These are phyloP conservation scores for Eumaeus atala DNA, from an alignment of 1,140 invertebrate genomes.

Conservation along the genomic window DNA sequence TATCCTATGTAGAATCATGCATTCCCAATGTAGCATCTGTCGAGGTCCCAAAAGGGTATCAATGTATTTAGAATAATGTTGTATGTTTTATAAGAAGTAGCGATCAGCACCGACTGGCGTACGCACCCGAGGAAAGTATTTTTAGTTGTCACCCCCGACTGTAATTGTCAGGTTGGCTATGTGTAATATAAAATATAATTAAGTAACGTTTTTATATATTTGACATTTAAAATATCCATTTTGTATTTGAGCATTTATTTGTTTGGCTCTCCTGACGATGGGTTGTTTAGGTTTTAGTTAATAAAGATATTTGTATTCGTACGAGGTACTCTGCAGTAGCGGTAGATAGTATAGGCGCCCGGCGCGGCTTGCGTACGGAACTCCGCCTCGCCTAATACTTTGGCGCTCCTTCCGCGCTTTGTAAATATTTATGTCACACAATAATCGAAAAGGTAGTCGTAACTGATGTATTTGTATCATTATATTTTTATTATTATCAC, in stretches of 20 bases:
- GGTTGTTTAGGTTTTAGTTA: slow-evolving; percentile 55
- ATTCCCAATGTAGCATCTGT: slow-evolving; percentile 66
- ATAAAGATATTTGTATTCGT: slow-evolving; percentile 57
- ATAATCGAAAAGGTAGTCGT: slow-evolving; percentile 67
- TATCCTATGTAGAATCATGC: slow-evolving; percentile 67
- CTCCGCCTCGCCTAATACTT: slow-evolving; percentile 52
- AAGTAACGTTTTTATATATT: slow-evolving; percentile 46
- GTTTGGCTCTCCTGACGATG: slow-evolving; percentile 56
- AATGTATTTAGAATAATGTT: slow-evolving; percentile 60
- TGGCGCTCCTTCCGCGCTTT: slow-evolving; percentile 60
- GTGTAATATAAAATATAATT: slow-evolving; percentile 46
- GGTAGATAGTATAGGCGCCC: slow-evolving; percentile 22
- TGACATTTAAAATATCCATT: slow-evolving; percentile 54
- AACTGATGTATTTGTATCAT: slow-evolving; percentile 73
- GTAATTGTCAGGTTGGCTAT: slow-evolving; percentile 49
- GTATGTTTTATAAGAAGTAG: slow-evolving; percentile 63
- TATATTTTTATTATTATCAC: slow-evolving; percentile 74
- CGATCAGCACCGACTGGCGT: neutral
- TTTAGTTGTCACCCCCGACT: slow-evolving; percentile 23
- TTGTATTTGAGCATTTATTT: slow-evolving; percentile 55
- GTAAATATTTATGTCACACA: slow-evolving; percentile 74
- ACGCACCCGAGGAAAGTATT: slow-evolving; percentile 15
- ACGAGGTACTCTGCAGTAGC: slow-evolving; percentile 24
- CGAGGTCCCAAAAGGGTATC: slow-evolving; percentile 54
- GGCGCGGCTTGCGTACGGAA: slow-evolving; percentile 24